Evolutionary conservation across 2,113 vertebrate species (phyloP), one percentile per base, ranked within the genome.

Genomic region (Lichenostomus cassidix): DNA sequence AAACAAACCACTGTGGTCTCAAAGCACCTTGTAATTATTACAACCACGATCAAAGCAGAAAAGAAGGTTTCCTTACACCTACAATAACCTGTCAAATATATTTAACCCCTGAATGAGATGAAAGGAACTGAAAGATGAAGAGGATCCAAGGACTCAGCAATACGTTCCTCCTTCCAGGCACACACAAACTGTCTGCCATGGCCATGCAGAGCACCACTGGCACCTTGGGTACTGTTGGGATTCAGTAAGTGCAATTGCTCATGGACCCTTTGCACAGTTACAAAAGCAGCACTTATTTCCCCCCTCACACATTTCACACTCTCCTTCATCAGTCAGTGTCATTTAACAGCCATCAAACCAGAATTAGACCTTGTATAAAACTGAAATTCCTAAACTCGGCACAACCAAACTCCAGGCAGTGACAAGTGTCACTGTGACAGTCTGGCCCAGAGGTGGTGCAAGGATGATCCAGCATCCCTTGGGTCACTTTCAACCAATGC

Each of bases 171-270:
- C 65, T 35, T 47, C 33, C 60, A 78, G 69, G 37, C 46, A 73
- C 2, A 29, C 0, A 41, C 1, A 1, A 22, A 35, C 9, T 37
- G 53, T 2, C 58, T 65, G 74, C 17, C 50, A 31, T 0, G 20
- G 44, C 25, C 60, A 46, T 1, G 28, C 49, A 67, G 29, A 37
- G 49, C 71, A 58, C 27, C 69, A 41, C 33, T 5, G 13, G 60
- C 62, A 65, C 41, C 18, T 25, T 9, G 46, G 67, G 7, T 41
- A 49, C 18, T 11, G 3, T 21, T 2, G n/a, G 35, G 53, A n/a
- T n/a, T 56, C 44, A 22, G 3, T 1, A 49, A 53, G 14, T 4
- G 23, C 31, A 39, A 15, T 56, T 50, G 44, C 4, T 50, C 50
- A 59, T 1, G 1, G 39, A 41, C 27, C 49, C 65, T 23, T 23